phyloP scores from a whole-genome alignment of 1,140 invertebrate genomes.

The Bombus balteatus region DNA sequence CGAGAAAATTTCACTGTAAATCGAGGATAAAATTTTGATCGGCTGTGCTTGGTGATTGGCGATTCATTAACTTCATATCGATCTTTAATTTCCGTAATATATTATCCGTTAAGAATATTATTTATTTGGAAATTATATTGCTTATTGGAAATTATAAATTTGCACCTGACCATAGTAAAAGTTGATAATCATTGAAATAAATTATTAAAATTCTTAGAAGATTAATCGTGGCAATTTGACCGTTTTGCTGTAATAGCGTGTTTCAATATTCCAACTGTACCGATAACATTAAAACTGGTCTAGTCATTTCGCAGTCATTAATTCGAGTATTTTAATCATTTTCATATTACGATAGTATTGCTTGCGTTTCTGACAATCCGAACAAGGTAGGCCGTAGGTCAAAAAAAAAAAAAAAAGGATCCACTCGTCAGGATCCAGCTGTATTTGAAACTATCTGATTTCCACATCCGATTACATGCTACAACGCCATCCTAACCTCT shows the following conservation, averaged over 20 bases:
- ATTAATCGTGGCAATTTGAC: background rate
- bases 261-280: background rate
- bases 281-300: background rate
- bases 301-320: background rate
- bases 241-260: background rate
- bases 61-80: background rate
- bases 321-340: background rate
- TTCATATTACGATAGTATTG: background rate
- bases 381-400: background rate
- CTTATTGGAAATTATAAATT: no score
- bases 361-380: background rate
- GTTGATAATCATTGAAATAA: no score
- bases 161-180: no score
- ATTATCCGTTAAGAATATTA: no score
- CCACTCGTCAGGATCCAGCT: constrained; percentile 70
- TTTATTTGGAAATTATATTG: no score
- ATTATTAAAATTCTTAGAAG: background rate
- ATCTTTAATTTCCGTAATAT: background rate
- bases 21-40: background rate
- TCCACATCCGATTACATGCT: constrained; percentile 75
- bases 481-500: constrained; percentile 48
- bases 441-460: constrained; percentile 79
- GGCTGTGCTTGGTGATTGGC: no score
- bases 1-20: background rate
- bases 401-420: background rate